Conservation (phyloP, 2,113 vertebrate species). For the Donacobius atricapilla region DNA sequence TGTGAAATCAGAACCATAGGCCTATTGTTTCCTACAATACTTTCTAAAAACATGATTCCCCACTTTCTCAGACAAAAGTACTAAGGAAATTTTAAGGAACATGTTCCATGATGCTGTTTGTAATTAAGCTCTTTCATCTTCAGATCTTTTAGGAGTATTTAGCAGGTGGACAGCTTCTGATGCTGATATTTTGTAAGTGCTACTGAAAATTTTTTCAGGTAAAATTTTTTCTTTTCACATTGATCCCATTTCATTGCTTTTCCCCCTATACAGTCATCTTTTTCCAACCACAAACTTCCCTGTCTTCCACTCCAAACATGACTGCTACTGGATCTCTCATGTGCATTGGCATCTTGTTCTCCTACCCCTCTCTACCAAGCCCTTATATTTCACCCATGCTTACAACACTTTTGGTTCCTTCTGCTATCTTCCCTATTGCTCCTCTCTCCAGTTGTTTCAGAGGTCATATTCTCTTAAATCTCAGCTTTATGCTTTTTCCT, state of each 20-base stretch:
- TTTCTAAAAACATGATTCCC: not conserved
- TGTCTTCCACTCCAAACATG: not conserved
- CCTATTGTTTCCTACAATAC: not conserved
- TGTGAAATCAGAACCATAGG: not conserved
- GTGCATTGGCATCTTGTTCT: not conserved
- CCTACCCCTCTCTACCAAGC: not conserved
- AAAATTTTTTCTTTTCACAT: not conserved
- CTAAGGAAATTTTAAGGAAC: not conserved
- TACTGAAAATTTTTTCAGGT: not conserved
- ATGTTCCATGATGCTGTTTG: not conserved
- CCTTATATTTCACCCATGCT: not conserved
- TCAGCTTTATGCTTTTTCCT: not conserved
- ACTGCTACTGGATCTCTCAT: not conserved
- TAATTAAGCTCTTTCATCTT: not conserved
- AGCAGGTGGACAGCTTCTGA: not conserved
- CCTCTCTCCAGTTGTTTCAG: not conserved
- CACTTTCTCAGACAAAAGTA: not conserved
- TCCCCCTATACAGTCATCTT: not conserved
- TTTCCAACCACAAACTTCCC: not conserved
- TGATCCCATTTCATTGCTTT: not conserved
- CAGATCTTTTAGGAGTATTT: not conserved
- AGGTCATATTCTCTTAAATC: not conserved
- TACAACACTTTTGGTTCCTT: not conserved
- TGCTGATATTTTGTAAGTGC: not conserved
- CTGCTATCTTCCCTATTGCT: not conserved